Percentiles rank a stretch among this genome's conserved stretches.
Evolutionary conservation across 92 coral and sea anemone genomes (phyloP).

Genomic region (Porites lobata): DNA sequence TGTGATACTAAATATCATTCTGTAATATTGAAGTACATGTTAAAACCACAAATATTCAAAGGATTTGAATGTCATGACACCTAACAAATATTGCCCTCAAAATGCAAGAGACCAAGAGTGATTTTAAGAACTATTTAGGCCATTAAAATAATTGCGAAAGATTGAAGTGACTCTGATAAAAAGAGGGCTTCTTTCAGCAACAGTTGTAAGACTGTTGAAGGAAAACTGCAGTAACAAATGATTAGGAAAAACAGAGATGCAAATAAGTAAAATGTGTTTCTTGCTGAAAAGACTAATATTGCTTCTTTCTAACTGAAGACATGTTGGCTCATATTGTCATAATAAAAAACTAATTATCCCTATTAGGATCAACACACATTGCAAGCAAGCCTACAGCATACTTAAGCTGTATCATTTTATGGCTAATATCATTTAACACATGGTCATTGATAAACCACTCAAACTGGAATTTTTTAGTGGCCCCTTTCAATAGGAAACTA

Average conservation of each 20-base stretch:
- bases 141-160: neutral
- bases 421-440: neutral
- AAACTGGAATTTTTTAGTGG: constrained; percentile 11
- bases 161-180: neutral
- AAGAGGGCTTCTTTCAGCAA: neutral
- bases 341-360: too few species aligned
- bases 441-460: neutral
- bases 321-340: too few species aligned
- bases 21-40: neutral
- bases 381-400: neutral
- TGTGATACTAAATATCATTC: neutral
- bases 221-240: neutral
- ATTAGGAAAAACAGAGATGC: neutral
- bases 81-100: constrained; percentile 4
- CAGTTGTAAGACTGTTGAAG: neutral
- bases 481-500: neutral
- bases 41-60: neutral
- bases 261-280: neutral
- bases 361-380: too few species aligned
- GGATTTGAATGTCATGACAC: neutral
- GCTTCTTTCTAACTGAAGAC: neutral
- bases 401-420: neutral
- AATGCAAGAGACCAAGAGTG: neutral
- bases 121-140: too few species aligned
- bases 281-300: neutral